phyloP scores from a whole-genome alignment of 1,140 invertebrate species.

The Hyles vespertilio region DNA sequence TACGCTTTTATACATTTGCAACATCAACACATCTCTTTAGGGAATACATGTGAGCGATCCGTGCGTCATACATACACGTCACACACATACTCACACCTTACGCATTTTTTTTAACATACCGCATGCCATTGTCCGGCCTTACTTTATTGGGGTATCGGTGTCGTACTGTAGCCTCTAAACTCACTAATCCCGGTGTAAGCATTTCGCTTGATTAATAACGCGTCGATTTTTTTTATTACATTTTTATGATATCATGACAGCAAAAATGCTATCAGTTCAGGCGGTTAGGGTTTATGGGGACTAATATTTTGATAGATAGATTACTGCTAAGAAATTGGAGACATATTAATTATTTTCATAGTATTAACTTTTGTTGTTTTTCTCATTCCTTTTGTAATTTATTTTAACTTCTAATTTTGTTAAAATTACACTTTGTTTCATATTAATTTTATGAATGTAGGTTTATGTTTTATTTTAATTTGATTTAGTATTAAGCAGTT shows the following conservation, averaged over 20 bases:
- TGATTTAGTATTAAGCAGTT: too few relatives aligned
- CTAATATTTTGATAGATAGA: slow-evolving; percentile 11
- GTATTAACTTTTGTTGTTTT: neutral
- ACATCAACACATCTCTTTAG: slow-evolving; percentile 63
- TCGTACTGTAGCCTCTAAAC: slow-evolving; percentile 31
- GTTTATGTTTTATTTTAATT: too few relatives aligned
- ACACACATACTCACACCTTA: slow-evolving; percentile 37
- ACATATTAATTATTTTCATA: neutral
- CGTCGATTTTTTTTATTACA: slow-evolving; percentile 7
- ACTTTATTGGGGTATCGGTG: slow-evolving; percentile 60
- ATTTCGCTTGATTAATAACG: slow-evolving; percentile 12
- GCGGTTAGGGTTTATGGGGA: slow-evolving; percentile 18
- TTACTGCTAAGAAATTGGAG: neutral
- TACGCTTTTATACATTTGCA: slow-evolving; percentile 73
- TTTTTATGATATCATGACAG: slow-evolving; percentile 1
- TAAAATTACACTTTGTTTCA: neutral
- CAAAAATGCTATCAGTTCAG: slow-evolving; percentile 16
- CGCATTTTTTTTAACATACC: slow-evolving; percentile 56
- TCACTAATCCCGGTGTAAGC: too few relatives aligned
- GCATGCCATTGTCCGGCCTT: slow-evolving; percentile 51
- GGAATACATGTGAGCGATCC: slow-evolving; percentile 26
- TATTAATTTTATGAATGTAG: too few relatives aligned
- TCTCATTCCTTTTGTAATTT: too few relatives aligned
- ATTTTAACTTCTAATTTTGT: neutral
- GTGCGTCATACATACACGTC: slow-evolving; percentile 29